Evolutionary conservation across 64 coral and sea anemone species (phyloP).

Genomic region (Platygyra sinensis): DNA sequence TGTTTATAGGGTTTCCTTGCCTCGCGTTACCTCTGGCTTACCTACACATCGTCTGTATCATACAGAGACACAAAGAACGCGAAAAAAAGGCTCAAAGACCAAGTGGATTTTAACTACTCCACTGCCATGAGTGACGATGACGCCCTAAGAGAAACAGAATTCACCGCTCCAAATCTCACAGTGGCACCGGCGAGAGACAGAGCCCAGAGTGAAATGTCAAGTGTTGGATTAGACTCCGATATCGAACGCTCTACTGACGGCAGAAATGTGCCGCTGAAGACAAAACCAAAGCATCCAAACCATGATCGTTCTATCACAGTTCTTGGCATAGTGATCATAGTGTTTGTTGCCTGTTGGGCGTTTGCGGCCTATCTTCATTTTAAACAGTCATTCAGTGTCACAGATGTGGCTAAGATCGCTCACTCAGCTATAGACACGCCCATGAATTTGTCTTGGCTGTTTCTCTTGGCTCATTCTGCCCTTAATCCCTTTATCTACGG

Average conservation of each 20-base stretch:
- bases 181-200: not conserved
- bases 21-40: conserved; percentile 8
- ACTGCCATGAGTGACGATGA: not conserved
- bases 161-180: not conserved
- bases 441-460: conserved; percentile 32
- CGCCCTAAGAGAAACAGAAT: conserved; percentile 23
- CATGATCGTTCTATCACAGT: conserved; percentile 32
- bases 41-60: conserved; percentile 26
- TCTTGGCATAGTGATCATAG: conserved; percentile 21
- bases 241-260: conserved; percentile 29
- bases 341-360: conserved; percentile 13
- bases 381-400: conserved; percentile 3
- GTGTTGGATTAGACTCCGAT: conserved; percentile 19
- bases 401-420: not conserved
- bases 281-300: conserved; percentile 24
- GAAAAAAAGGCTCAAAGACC: conserved; percentile 17
- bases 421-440: not conserved
- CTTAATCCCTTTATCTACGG: conserved; percentile 27
- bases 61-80: conserved; percentile 15
- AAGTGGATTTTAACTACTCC: conserved; percentile 44
- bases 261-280: not conserved
- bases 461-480: conserved; percentile 7
- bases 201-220: not conserved
- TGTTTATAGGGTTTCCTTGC: conserved; percentile 31
- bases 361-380: conserved; percentile 27